phyloP scores from a whole-genome alignment of 2,888 invertebrate species.

The Tenthredo livida region DNA sequence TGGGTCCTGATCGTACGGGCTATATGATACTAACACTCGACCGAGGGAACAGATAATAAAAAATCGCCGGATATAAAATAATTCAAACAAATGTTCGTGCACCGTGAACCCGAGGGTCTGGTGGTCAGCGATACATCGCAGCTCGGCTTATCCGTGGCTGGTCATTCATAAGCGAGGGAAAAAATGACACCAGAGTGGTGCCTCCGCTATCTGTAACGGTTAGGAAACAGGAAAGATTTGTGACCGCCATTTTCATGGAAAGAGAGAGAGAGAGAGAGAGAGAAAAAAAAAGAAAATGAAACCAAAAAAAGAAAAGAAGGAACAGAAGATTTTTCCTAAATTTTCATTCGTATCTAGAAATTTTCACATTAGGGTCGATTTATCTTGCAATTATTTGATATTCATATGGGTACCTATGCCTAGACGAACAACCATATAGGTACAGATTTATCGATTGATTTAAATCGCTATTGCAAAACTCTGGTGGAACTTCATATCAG shows the following conservation, averaged over 20 bases:
- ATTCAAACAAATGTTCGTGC: slow-evolving; percentile 76
- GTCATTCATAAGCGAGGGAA: slow-evolving; percentile 72
- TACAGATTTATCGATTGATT: background rate
- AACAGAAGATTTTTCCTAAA: background rate
- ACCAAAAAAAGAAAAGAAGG: background rate
- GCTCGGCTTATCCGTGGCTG: slow-evolving; percentile 74
- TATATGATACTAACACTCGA: slow-evolving; percentile 20
- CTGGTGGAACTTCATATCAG: slow-evolving; percentile 25
- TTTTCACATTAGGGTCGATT: background rate
- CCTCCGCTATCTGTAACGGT: slow-evolving; percentile 74
- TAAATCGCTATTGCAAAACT: background rate
- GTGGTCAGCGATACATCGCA: slow-evolving; percentile 71
- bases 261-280: background rate
- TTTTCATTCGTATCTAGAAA: background rate
- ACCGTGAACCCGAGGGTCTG: slow-evolving; percentile 50
- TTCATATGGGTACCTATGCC: background rate
- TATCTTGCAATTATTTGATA: background rate
- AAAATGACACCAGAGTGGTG: slow-evolving; percentile 60
- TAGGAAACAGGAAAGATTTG: slow-evolving; percentile 74
- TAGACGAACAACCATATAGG: background rate
- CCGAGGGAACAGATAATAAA: slow-evolving; percentile 73
- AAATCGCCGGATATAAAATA: slow-evolving; percentile 77
- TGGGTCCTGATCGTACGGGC: slow-evolving; percentile 16
- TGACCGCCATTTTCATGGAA: slow-evolving; percentile 59
- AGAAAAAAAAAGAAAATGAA: background rate